Conservation (phyloP, 2,113 vertebrate species). For the Pelobates fuscus region DNA sequence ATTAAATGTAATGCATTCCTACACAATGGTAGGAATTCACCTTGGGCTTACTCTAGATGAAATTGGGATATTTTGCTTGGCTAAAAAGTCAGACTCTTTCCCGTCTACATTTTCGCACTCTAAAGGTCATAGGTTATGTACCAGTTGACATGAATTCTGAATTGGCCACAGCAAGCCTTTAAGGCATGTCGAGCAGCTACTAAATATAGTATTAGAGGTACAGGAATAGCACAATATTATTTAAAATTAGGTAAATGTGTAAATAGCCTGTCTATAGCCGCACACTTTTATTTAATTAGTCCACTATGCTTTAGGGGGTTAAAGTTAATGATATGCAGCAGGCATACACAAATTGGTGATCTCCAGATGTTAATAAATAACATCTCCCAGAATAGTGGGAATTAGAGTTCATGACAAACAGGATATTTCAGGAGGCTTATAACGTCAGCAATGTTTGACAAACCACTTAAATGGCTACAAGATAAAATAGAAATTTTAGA, state of each 20-base stretch:
- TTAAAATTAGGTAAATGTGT: not conserved
- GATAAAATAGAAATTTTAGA: no score
- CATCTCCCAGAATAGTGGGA: slow-evolving; percentile 5
- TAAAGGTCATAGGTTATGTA: slow-evolving; percentile 26
- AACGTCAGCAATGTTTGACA: no score
- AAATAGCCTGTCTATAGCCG: not conserved
- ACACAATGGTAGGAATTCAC: slow-evolving; percentile 39
- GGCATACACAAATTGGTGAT: not conserved
- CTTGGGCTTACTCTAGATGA: slow-evolving; percentile 18
- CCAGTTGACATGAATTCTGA: not conserved
- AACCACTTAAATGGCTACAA: no score
- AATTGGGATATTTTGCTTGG: slow-evolving; percentile 10
- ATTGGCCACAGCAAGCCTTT: not conserved
- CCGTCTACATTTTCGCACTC: slow-evolving; percentile 27
- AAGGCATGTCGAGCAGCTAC: not conserved
- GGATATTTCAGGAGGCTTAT: no score
- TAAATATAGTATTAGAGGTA: slow-evolving; percentile 1
- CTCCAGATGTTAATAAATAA: slow-evolving; percentile 10
- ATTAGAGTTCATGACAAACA: not conserved
- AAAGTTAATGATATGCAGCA: not conserved
- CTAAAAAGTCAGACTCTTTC: slow-evolving; percentile 16
- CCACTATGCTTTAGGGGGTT: not conserved
- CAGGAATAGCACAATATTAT: not conserved
- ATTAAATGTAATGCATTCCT: slow-evolving; percentile 45
- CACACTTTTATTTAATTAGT: not conserved